Evolutionary conservation across 2,113 vertebrate genomes (phyloP).

Genomic region (Tychaedon coryphoeus): DNA sequence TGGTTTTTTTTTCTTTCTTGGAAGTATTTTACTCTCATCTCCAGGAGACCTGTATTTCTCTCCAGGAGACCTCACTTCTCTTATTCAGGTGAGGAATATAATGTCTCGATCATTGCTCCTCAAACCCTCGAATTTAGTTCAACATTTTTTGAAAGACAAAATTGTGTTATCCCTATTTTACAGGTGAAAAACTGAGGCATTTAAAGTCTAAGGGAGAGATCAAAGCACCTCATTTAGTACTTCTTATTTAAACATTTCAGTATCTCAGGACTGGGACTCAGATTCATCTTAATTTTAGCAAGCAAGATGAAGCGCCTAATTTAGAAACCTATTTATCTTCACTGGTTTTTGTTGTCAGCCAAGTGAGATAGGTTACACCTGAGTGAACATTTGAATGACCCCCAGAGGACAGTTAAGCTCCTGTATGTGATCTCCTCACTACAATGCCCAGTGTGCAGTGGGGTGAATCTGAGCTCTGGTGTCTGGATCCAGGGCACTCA

Average conservation of each 20-base stretch:
- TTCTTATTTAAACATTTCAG: neutral
- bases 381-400: constrained; percentile 14
- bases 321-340: constrained; percentile 40
- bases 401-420: neutral
- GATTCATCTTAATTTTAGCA: constrained; percentile 28
- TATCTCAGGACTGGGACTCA: neutral
- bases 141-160: neutral
- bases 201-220: neutral
- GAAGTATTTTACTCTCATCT: neutral
- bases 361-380: neutral
- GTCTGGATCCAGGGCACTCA: neutral
- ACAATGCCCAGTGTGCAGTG: neutral
- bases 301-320: neutral
- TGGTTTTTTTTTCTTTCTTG: neutral
- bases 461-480: neutral
- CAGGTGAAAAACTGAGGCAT: neutral
- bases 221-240: neutral
- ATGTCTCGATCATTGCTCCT: neutral
- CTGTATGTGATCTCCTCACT: neutral
- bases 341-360: neutral
- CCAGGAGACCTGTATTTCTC: neutral
- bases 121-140: neutral
- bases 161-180: neutral
- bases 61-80: neutral
- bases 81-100: neutral